phyloP scores from a whole-genome alignment of 2,797 vertebrate species.

The Gouania willdenowi region DNA sequence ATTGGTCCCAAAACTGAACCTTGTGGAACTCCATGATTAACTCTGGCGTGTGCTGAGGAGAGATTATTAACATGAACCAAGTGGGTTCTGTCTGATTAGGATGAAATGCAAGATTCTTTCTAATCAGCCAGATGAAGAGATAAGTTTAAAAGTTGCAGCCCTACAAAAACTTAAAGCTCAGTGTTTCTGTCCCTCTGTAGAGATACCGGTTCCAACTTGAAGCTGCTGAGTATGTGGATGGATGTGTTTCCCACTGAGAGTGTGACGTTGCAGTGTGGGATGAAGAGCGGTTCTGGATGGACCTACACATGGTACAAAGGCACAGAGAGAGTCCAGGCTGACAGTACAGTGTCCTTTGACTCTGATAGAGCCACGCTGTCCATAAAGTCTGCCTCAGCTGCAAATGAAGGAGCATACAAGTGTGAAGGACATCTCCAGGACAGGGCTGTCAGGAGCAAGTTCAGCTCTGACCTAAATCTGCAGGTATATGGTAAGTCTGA shows the following conservation, averaged over 20 bases:
- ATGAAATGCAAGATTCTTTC: too few relatives aligned
- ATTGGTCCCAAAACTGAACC: too few relatives aligned
- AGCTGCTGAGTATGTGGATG: constrained; percentile 13
- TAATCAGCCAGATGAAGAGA: too few relatives aligned
- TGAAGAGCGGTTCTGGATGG: constrained; percentile 27
- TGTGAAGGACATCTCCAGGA: constrained; percentile 27
- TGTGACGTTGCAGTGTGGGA: constrained; percentile 38
- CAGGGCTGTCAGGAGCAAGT: constrained; percentile 20
- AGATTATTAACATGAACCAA: too few relatives aligned
- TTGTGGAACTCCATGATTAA: too few relatives aligned
- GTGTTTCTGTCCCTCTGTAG: constrained; percentile 14
- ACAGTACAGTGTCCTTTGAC: not conserved
- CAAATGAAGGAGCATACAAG: constrained; percentile 4
- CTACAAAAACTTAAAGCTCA: too few relatives aligned
- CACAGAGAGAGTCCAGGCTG: not conserved
- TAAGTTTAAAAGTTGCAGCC: too few relatives aligned
- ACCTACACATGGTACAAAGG: constrained; percentile 37
- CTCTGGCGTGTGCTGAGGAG: too few relatives aligned
- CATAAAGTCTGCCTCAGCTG: constrained; percentile 14
- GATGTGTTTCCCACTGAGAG: constrained; percentile 55
- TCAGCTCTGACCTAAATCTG: not conserved
- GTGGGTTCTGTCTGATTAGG: too few relatives aligned
- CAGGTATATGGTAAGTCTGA: constrained; percentile 34
- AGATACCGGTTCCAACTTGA: constrained; percentile 31
- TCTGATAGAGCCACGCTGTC: constrained; percentile 7